Percentiles rank a stretch among this genome's conserved stretches.
Conservation (phyloP, 2,888 invertebrate species). For the Buathra laborator region DNA sequence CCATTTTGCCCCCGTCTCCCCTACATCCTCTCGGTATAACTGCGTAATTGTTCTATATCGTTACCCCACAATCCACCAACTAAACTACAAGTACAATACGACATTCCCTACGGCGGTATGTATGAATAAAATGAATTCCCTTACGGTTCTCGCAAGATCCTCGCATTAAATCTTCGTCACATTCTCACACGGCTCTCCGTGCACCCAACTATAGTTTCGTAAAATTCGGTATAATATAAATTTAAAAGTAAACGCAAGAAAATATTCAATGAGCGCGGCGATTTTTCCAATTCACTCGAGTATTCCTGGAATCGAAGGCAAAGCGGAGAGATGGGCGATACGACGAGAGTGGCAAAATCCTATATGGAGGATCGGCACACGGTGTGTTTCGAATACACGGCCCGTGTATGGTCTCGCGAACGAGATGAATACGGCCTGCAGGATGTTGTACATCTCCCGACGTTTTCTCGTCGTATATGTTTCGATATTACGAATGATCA, state of each 20-base stretch:
- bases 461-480: constrained; percentile 40
- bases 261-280: constrained; percentile 12
- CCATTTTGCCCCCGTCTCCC: not conserved
- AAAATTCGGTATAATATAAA: constrained; percentile 35
- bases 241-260: constrained; percentile 18
- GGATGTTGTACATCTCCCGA: constrained; percentile 40
- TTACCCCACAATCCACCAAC: not conserved
- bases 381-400: constrained; percentile 41
- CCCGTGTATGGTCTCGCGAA: constrained; percentile 61
- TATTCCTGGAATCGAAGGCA: constrained; percentile 32
- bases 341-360: constrained; percentile 15
- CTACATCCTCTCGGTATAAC: not conserved
- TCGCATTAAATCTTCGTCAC: constrained; percentile 37
- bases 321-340: not conserved
- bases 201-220: not conserved
- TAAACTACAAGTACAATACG: constrained; percentile 42
- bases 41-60: constrained; percentile 40
- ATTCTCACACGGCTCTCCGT: not conserved
- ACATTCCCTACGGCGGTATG: constrained; percentile 37
- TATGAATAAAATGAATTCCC: constrained; percentile 36
- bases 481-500: constrained; percentile 66
- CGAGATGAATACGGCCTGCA: constrained; percentile 54
- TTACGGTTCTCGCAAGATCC: not conserved
- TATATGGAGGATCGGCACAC: constrained; percentile 28
- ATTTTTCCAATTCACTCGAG: constrained; percentile 42